Base-by-base conservation (phyloP, 2,888 invertebrate species). In the Morpho helenor region DNA sequence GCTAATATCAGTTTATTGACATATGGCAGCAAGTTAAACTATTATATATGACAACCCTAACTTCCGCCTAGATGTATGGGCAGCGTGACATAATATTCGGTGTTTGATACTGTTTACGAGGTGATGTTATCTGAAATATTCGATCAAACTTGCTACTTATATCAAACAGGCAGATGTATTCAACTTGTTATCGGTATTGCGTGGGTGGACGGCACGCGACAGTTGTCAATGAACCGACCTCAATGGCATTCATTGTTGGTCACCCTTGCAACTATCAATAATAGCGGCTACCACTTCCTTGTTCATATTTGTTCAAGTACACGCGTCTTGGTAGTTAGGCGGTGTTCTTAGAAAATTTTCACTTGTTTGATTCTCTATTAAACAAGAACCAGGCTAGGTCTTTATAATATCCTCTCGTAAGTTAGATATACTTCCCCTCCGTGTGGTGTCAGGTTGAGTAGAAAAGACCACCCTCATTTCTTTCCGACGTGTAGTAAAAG, bases 171-270 rank as follows among this genome's bases (percentile, higher is more conserved):
- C 88, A 88, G 88, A 87, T 88, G 88, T 84, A 66, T 78, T 77
- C 76, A 83, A 85, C 86, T 87, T 87, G 87, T 87, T 89, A 88
- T 88, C 88, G 72, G 68, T 57, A 69, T 81, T 85, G 86, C 87
- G 87, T 86, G 87, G 88, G 82, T 82, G 85, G 82, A 76, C 73
- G 68, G 72, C 74, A 71, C 71, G 74, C 68, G 74, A 74, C 77
- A 73, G 82, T 82, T 80, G 82, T 79, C 80, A 80, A 82, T 79
- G 84, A 79, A 81, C 81, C 72, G 76, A 73, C 80, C 80, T 85
- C 81, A 89, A 89, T 81, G 88, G 75, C 67, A 58, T 51, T 74
- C 87, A 78, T 87, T 89, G 88, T 89, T 80, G 72, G 65, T 62
- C 71, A 77, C 87, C 88, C 86, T 77, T 77, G 78, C 77, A 73